Percentiles rank a stretch among this genome's conserved stretches.
These are phyloP conservation scores for Macaca fascicularis DNA, from an alignment of 2,113 vertebrate genomes.

Conservation along the genomic window T2T-MFA8v1.1 NC_088381.1:157371001-157371500, in stretches of 20 bases:
- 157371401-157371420: fast-evolving
- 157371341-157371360: not conserved
- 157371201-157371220: not conserved
- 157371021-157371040: no score
- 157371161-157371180: no score
- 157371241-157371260: not conserved
- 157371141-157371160: no score
- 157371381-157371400: not conserved
- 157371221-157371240: not conserved
- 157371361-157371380: not conserved
- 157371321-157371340: not conserved
- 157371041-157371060: no score
- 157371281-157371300: not conserved
- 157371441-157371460: fast-evolving
- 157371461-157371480: fast-evolving
- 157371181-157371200: not conserved
- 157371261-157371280: fast-evolving
- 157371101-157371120: no score
- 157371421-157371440: not conserved
- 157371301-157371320: not conserved
- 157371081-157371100: no score
- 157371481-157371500: not conserved
- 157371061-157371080: no score
- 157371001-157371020: no score
- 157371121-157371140: no score